Evolutionary conservation across 2,797 vertebrate species (phyloP).

Genomic region (Artibeus lituratus): DNA sequence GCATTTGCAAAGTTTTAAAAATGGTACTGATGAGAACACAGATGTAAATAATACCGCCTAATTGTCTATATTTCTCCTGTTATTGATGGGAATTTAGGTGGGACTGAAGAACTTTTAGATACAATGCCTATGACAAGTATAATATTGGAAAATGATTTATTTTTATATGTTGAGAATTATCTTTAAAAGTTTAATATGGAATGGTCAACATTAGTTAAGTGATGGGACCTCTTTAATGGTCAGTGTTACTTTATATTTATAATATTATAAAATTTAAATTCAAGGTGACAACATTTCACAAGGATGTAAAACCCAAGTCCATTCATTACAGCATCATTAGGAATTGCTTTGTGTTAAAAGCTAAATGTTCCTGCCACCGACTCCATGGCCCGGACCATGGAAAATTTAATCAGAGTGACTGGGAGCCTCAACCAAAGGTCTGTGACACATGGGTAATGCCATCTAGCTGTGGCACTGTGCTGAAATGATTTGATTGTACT

Average conservation of each 20-base stretch:
- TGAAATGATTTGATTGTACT: not conserved
- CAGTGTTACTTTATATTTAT: not conserved
- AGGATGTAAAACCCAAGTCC: not conserved
- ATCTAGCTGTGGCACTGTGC: not conserved
- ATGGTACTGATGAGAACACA: not conserved
- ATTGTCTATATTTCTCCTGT: not conserved
- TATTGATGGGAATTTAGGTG: not conserved
- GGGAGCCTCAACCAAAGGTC: not conserved
- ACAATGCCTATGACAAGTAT: not conserved
- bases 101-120: not conserved
- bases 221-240: not conserved
- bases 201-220: not conserved
- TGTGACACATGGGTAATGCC: not conserved
- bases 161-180: not conserved
- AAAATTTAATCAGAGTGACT: not conserved
- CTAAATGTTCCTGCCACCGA: not conserved
- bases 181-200: not conserved
- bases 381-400: accelerated
- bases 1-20: not conserved
- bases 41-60: not conserved
- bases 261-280: not conserved
- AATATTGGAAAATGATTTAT: not conserved
- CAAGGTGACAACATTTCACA: not conserved
- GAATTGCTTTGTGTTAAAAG: not conserved
- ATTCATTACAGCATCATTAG: not conserved